phyloP scores from a whole-genome alignment of 2,113 vertebrate genomes.

The Sialia sialis region DNA sequence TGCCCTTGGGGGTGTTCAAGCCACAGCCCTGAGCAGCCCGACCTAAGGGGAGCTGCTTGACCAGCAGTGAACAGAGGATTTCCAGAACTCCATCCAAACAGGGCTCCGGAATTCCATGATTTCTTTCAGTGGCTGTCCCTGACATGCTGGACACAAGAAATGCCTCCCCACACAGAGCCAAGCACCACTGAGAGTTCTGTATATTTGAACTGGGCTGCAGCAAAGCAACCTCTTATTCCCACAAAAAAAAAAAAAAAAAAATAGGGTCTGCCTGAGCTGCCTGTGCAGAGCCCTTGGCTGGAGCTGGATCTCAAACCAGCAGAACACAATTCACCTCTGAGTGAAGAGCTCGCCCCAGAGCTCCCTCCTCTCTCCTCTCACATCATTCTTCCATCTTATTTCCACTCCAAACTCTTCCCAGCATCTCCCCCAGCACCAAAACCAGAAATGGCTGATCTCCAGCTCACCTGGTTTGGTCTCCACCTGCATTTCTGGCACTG shows the following conservation, averaged over 20 bases:
- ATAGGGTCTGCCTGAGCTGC: background rate
- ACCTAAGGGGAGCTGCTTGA: background rate
- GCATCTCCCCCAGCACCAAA: background rate
- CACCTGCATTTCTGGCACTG: background rate
- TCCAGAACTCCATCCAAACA: background rate
- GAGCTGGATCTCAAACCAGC: background rate
- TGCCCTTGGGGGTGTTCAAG: background rate
- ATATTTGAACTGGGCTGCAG: background rate
- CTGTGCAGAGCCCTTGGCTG: background rate
- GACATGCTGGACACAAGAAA: fast-evolving
- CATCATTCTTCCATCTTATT: background rate
- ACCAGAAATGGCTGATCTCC: background rate
- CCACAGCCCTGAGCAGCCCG: background rate
- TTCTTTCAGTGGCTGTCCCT: background rate
- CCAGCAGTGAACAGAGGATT: background rate
- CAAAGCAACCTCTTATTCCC: background rate
- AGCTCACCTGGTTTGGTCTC: background rate
- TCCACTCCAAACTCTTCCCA: background rate
- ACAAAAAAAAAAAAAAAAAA: too few relatives aligned
- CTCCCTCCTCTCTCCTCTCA: background rate
- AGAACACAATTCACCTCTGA: background rate
- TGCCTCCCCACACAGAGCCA: background rate
- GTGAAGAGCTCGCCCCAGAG: background rate
- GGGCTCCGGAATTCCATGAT: background rate
- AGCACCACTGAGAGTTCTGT: background rate